Evolutionary conservation across 2,797 vertebrate genomes (phyloP).

Genomic region (Champsocephalus esox): DNA sequence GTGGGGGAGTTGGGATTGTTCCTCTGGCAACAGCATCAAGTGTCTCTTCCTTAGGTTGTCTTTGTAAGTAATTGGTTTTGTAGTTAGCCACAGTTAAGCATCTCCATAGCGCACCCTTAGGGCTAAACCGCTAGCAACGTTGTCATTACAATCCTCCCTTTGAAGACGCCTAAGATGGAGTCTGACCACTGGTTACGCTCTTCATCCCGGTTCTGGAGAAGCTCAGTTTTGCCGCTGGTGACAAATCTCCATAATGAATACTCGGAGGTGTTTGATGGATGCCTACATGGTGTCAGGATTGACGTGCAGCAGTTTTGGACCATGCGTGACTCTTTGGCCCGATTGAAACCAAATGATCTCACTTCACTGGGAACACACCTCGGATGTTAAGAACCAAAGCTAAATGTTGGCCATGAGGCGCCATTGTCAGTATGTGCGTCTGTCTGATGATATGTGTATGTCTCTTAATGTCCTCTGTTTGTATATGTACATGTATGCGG

Average conservation of each 20-base stretch:
- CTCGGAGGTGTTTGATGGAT: conserved; percentile 21
- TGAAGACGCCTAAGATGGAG: conserved; percentile 60
- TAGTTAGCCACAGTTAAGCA: conserved; percentile 70
- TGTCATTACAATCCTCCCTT: conserved; percentile 65
- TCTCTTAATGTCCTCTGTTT: too few species aligned
- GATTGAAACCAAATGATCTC: conserved; percentile 13
- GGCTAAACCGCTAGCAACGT: conserved; percentile 54
- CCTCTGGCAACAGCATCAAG: conserved; percentile 53
- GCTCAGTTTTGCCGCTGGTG: conserved; percentile 21
- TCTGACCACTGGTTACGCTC: conserved; percentile 49
- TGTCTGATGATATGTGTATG: too few species aligned
- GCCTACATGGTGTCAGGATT: conserved; percentile 1
- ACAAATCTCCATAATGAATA: conserved; percentile 38
- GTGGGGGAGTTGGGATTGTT: conserved; percentile 33
- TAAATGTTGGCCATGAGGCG: too few species aligned
- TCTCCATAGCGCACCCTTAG: conserved; percentile 57
- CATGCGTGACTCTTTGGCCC: background rate
- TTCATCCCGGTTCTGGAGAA: conserved; percentile 23
- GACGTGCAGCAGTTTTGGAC: background rate
- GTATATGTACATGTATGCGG: too few species aligned
- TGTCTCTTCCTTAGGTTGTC: conserved; percentile 65
- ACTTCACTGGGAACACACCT: background rate
- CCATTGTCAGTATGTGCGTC: too few species aligned
- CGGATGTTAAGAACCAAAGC: background rate
- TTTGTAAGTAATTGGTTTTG: conserved; percentile 71